A percentile compares a stretch with the other conserved stretches of the same genome.
Conservation (phyloP, 2,888 invertebrate species). For the Lathronympha strigana region DNA sequence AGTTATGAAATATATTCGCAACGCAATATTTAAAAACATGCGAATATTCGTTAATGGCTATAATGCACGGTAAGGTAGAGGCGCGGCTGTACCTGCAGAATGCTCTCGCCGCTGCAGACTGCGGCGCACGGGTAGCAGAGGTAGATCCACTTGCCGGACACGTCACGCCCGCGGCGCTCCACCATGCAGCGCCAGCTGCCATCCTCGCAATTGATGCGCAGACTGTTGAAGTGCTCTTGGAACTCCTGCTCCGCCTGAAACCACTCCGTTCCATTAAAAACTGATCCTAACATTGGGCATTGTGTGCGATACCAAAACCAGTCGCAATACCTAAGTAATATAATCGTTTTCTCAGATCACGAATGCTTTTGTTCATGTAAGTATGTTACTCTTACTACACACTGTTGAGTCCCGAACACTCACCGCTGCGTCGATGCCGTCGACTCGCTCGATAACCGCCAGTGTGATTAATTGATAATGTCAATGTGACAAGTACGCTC, state of each 20-base stretch:
- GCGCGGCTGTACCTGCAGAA: conserved; percentile 75
- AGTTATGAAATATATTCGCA: too few relatives aligned
- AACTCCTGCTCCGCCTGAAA: conserved; percentile 77
- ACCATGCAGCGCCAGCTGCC: conserved; percentile 73
- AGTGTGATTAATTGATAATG: conserved; percentile 1
- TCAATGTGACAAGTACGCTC: not conserved
- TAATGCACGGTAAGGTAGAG: too few relatives aligned
- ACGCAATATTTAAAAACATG: too few relatives aligned
- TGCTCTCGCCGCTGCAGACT: conserved; percentile 73
- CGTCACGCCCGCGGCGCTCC: conserved; percentile 73
- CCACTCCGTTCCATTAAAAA: conserved; percentile 6
- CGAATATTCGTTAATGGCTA: too few relatives aligned
- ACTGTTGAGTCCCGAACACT: not conserved
- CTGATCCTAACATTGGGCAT: not conserved
- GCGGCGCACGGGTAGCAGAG: conserved; percentile 82
- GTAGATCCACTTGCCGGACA: conserved; percentile 76
- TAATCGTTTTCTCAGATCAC: conserved; percentile 6
- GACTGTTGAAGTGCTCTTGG: conserved; percentile 71
- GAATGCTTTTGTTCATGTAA: not conserved
- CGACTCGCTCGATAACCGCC: not conserved
- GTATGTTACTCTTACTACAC: not conserved
- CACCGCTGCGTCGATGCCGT: not conserved
- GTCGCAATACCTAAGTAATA: not conserved
- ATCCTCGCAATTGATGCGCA: conserved; percentile 77
- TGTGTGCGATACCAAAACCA: not conserved